Evolutionary conservation across 2,113 vertebrate genomes (phyloP).

Genomic region (Dinomys branickii): DNA sequence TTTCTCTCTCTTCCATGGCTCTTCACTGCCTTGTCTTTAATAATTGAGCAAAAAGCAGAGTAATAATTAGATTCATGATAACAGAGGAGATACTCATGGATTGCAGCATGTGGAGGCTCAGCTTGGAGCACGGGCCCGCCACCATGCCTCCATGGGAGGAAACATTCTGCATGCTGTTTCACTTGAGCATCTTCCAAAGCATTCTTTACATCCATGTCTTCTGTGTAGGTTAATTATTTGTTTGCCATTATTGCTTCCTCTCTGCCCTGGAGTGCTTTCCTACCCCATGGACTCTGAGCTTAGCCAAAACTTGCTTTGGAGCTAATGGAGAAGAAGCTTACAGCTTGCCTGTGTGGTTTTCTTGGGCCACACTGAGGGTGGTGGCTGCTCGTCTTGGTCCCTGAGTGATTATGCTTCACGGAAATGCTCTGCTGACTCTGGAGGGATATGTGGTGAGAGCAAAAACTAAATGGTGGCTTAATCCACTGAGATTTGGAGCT

Average conservation of each 20-base stretch:
- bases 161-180: slow-evolving; percentile 43
- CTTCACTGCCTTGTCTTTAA: slow-evolving; percentile 80
- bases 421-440: not conserved
- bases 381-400: not conserved
- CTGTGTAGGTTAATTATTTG: slow-evolving; percentile 48
- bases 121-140: slow-evolving; percentile 31
- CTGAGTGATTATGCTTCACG: not conserved
- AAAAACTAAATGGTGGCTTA: slow-evolving; percentile 45
- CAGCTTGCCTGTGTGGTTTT: not conserved
- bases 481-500: slow-evolving; percentile 46
- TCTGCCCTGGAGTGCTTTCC: slow-evolving; percentile 39
- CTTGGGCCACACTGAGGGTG: not conserved
- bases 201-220: slow-evolving; percentile 3
- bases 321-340: slow-evolving; percentile 9
- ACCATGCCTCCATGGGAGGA: slow-evolving; percentile 27
- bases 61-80: slow-evolving; percentile 79
- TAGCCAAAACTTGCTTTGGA: slow-evolving; percentile 9
- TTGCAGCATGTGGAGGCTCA: slow-evolving; percentile 64
- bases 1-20: slow-evolving; percentile 71
- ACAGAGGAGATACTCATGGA: slow-evolving; percentile 62
- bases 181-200: slow-evolving; percentile 51
- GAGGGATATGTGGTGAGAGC: not conserved
- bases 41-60: slow-evolving; percentile 77
- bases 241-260: slow-evolving; percentile 28
- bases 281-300: not conserved